A percentile compares a stretch with the other conserved stretches of the same genome.
These are phyloP conservation scores for Amblyopsis hoosieri DNA, from an alignment of 2,797 vertebrate genomes.

Conservation along the genomic window DNA sequence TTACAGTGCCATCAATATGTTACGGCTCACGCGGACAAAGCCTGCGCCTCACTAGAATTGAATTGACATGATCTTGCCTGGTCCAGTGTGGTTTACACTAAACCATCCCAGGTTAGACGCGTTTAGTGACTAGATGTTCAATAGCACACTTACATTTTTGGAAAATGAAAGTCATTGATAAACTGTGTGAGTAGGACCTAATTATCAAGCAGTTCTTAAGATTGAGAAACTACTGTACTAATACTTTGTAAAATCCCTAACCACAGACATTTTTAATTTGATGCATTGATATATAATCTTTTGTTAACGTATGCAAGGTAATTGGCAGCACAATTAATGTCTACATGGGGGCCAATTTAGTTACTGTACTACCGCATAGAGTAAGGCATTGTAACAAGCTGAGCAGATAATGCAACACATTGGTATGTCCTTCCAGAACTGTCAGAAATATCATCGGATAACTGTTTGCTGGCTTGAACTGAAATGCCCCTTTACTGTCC, in stretches of 20 bases:
- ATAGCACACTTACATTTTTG: conserved; percentile 15
- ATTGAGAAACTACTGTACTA: conserved; percentile 52
- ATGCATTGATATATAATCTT: conserved; percentile 16
- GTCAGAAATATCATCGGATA: conserved; percentile 27
- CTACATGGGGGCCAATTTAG: conserved; percentile 4
- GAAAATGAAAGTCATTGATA: conserved; percentile 28
- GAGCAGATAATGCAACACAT: not conserved
- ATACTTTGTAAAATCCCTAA: conserved; percentile 18
- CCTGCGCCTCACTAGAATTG: not conserved
- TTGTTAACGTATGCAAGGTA: conserved; percentile 43
- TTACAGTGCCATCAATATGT: conserved; percentile 46
- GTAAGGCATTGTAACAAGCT: conserved; percentile 11
- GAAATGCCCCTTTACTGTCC: conserved; percentile 29
- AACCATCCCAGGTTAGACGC: conserved; percentile 10
- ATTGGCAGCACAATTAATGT: conserved; percentile 21
- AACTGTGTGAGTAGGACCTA: conserved; percentile 29
- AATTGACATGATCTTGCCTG: conserved; percentile 15
- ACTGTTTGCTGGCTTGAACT: conserved; percentile 28
- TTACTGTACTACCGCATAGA: conserved; percentile 5
- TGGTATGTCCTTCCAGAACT: conserved; percentile 1
- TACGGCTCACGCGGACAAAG: conserved; percentile 20
- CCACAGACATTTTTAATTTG: conserved; percentile 19
- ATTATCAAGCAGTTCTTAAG: conserved; percentile 40
- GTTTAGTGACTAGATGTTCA: conserved; percentile 30
- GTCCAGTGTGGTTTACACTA: conserved; percentile 31